phyloP scores from a whole-genome alignment of 2,888 invertebrate species.

The Agrotis ipsilon region DNA sequence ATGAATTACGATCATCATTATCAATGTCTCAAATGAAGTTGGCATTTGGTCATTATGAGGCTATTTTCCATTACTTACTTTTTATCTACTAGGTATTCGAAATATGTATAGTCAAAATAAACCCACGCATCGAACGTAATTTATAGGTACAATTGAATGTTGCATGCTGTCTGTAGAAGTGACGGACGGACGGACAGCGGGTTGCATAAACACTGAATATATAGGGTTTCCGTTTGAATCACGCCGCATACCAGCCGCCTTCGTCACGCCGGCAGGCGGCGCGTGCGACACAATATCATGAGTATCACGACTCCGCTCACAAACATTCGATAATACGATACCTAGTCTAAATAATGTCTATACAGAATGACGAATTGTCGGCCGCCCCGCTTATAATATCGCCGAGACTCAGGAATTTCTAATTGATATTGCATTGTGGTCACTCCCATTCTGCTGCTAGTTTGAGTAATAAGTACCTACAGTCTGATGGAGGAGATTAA shows the following conservation, averaged over 20 bases:
- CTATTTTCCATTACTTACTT: constrained; percentile 23
- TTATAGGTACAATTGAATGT: constrained; percentile 76
- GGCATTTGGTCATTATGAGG: constrained; percentile 4
- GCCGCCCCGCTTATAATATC: constrained; percentile 66
- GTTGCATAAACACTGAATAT: constrained; percentile 89
- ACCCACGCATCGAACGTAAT: constrained; percentile 69
- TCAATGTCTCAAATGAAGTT: constrained; percentile 28
- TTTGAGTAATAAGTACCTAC: constrained; percentile 73
- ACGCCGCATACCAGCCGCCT: constrained; percentile 88
- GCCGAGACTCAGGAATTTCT: constrained; percentile 74
- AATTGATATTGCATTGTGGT: constrained; percentile 81
- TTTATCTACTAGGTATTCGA: constrained; percentile 44
- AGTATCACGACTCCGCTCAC: constrained; percentile 80
- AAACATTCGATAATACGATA: constrained; percentile 78
- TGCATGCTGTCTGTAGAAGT: constrained; percentile 79
- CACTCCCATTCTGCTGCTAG: constrained; percentile 74
- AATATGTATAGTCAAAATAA: constrained; percentile 59
- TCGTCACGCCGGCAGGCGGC: constrained; percentile 85
- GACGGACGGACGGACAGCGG: constrained; percentile 83
- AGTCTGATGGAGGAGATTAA: constrained; percentile 73
- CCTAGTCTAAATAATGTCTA: constrained; percentile 78
- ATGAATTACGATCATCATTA: constrained; percentile 43
- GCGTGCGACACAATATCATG: constrained; percentile 85
- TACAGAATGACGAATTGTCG: constrained; percentile 78
- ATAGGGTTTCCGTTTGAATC: constrained; percentile 90